Evolutionary conservation across 2,888 invertebrate genomes (phyloP).

Genomic region (Cephus rjabovi): DNA sequence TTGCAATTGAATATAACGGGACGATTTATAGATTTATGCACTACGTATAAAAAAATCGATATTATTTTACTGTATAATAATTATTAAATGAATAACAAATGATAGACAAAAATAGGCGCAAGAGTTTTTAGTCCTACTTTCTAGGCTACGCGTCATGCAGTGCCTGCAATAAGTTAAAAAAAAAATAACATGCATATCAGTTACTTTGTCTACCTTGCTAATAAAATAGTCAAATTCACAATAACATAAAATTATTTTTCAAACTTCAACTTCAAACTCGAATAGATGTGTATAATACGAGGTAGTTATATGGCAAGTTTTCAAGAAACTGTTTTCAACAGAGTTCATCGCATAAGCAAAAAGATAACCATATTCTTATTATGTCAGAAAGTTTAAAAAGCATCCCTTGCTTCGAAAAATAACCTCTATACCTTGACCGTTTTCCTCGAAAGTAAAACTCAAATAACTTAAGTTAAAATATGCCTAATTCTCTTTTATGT

Average conservation of each 20-base stretch:
- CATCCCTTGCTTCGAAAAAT: background rate
- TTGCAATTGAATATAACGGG: constrained; percentile 6
- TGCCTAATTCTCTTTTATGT: background rate
- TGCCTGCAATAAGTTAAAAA: background rate
- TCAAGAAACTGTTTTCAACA: background rate
- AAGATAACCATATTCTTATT: too few relatives aligned
- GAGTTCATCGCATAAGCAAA: background rate
- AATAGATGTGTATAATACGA: constrained; percentile 2
- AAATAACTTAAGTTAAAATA: background rate
- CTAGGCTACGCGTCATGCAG: constrained; percentile 10
- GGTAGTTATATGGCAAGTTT: constrained; percentile 14
- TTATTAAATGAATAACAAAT: background rate
- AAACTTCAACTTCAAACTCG: background rate
- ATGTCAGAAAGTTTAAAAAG: too few relatives aligned
- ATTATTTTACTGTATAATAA: background rate
- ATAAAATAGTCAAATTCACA: constrained; percentile 1
- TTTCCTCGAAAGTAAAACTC: background rate
- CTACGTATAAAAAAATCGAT: background rate
- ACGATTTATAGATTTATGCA: background rate
- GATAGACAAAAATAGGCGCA: background rate
- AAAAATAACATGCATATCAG: constrained; percentile 13
- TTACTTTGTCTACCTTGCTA: background rate
- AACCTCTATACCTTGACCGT: background rate
- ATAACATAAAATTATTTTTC: background rate
- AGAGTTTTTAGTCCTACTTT: background rate